Percentiles rank a stretch among this genome's conserved stretches.
phyloP scores from a whole-genome alignment of 2,113 vertebrate species.

The Saguinus imperator region DNA sequence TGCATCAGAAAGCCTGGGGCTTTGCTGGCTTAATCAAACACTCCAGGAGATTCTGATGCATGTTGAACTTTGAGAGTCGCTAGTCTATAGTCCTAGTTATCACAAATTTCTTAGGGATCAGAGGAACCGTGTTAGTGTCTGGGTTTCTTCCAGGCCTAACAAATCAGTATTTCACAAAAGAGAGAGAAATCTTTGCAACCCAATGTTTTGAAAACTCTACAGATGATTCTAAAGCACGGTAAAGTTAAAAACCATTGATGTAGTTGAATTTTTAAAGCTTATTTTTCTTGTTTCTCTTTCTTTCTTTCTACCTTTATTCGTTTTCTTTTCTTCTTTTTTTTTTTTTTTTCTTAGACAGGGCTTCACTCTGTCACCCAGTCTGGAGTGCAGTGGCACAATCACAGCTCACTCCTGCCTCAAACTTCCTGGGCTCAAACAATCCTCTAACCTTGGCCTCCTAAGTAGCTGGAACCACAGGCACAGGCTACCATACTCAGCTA shows the following conservation, averaged over 20 bases:
- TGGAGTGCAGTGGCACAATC: too few relatives aligned
- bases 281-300: too few relatives aligned
- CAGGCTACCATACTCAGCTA: too few relatives aligned
- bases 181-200: background rate
- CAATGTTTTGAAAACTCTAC: background rate
- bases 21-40: background rate
- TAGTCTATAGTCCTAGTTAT: background rate
- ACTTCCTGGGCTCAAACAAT: too few relatives aligned
- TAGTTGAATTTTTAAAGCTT: background rate
- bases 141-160: background rate
- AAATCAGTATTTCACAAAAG: background rate
- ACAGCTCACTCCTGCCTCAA: too few relatives aligned
- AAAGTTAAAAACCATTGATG: background rate
- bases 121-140: background rate
- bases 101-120: background rate
- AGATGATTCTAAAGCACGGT: background rate
- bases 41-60: background rate
- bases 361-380: too few relatives aligned
- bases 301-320: too few relatives aligned
- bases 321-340: too few relatives aligned
- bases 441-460: too few relatives aligned
- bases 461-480: too few relatives aligned
- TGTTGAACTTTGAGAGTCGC: background rate
- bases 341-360: too few relatives aligned
- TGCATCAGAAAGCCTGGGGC: background rate